Evolutionary conservation across 2,888 invertebrate species (phyloP).

Genomic region (Lepidocyrtoides sp.): DNA sequence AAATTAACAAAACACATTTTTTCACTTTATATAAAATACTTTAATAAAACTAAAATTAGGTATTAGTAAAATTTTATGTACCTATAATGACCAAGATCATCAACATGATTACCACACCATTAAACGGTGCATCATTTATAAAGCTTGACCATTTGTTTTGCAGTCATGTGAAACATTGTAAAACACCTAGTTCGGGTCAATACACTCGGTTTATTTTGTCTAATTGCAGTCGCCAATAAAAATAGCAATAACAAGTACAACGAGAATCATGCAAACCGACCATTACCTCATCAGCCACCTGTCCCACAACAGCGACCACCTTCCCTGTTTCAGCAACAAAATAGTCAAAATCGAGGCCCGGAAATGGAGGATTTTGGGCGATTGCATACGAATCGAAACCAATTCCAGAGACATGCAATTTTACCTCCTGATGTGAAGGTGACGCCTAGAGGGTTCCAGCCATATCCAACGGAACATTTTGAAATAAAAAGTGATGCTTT

Average conservation of each 20-base stretch:
- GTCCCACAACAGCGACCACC: not conserved
- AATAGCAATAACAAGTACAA: constrained; percentile 54
- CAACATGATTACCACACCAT: too few species aligned
- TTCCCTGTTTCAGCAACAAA: not conserved
- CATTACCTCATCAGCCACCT: constrained; percentile 46
- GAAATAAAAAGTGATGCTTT: not conserved
- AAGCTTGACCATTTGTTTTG: too few species aligned
- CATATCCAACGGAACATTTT: constrained; percentile 38
- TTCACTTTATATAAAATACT: too few species aligned
- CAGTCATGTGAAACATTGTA: too few species aligned
- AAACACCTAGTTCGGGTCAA: too few species aligned
- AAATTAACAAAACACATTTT: not conserved
- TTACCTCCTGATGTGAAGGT: constrained; percentile 52
- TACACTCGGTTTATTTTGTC: too few species aligned
- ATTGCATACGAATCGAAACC: constrained; percentile 58
- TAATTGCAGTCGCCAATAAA: constrained; percentile 7
- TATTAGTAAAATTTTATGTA: too few species aligned
- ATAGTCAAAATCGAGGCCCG: constrained; percentile 25
- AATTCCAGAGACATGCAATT: constrained; percentile 55
- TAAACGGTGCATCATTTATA: too few species aligned
- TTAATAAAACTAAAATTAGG: too few species aligned
- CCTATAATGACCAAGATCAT: too few species aligned
- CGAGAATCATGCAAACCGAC: constrained; percentile 53
- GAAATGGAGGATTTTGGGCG: constrained; percentile 60
- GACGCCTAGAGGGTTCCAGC: constrained; percentile 37